These are phyloP conservation scores for Mesopsocus fuscifrons DNA, from an alignment of 2,888 invertebrate genomes.

Conservation along the genomic window DNA sequence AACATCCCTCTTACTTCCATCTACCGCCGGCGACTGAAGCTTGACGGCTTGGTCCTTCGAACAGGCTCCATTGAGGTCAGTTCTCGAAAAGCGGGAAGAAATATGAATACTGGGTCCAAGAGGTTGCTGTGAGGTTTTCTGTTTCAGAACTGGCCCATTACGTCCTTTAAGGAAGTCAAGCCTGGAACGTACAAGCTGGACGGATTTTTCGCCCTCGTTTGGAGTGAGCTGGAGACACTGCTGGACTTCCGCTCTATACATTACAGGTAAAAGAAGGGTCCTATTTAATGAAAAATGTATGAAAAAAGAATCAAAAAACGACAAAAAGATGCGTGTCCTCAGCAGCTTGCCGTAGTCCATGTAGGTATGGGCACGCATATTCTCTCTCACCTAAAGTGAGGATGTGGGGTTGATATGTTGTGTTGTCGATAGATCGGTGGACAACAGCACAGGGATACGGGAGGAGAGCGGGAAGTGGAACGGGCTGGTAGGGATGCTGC, in stretches of 20 bases:
- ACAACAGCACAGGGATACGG: not conserved
- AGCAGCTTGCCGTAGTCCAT: too few relatives aligned
- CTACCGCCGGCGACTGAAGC: not conserved
- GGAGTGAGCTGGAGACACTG: not conserved
- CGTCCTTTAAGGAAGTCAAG: not conserved
- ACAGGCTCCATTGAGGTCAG: constrained; percentile 2
- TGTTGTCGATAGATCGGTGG: not conserved
- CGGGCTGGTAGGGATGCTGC: constrained; percentile 3
- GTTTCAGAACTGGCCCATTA: constrained; percentile 3
- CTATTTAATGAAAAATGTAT: too few relatives aligned
- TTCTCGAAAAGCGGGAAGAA: not conserved
- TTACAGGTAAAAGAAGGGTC: not conserved
- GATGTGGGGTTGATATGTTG: too few relatives aligned
- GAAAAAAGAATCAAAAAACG: too few relatives aligned
- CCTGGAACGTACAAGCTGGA: not conserved
- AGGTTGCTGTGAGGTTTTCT: too few relatives aligned
- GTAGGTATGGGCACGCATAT: too few relatives aligned
- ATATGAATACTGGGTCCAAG: not conserved
- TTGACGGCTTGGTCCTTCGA: not conserved
- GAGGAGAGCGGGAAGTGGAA: not conserved
- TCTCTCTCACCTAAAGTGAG: too few relatives aligned
- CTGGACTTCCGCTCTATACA: constrained; percentile 1
- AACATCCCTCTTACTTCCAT: not conserved
- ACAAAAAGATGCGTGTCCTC: too few relatives aligned
- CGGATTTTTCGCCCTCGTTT: not conserved